Conservation (phyloP, 2,888 invertebrate species). For the Himalopsyche kuldschensis region DNA sequence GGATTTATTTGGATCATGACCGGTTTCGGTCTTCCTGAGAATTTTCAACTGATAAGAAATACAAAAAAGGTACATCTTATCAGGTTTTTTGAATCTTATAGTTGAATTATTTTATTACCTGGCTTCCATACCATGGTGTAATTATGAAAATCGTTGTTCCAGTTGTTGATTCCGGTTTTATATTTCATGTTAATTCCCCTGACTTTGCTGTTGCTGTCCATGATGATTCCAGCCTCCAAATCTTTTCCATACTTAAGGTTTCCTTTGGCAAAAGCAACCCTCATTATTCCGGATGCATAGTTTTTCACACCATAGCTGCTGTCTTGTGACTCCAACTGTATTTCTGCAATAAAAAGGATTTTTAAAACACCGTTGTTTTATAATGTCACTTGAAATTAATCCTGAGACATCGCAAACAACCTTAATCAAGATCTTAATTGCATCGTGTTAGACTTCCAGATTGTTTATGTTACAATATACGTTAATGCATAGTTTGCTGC, state of each 20-base stretch:
- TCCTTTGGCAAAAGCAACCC: slow-evolving; percentile 70
- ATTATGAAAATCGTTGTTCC: slow-evolving; percentile 65
- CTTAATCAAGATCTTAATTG: too few relatives aligned
- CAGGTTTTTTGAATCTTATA: too few relatives aligned
- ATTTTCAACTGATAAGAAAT: too few relatives aligned
- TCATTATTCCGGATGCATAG: slow-evolving; percentile 69
- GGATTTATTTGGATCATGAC: too few relatives aligned
- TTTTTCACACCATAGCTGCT: slow-evolving; percentile 61
- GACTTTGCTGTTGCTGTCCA: slow-evolving; percentile 49
- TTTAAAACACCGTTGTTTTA: neutral
- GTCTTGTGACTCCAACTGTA: slow-evolving; percentile 66
- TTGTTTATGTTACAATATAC: too few relatives aligned
- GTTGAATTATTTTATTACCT: slow-evolving; percentile 46
- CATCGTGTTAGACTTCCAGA: too few relatives aligned
- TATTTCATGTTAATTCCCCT: slow-evolving; percentile 45
- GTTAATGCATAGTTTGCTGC: too few relatives aligned
- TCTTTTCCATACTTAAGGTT: slow-evolving; percentile 55
- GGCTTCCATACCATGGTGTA: slow-evolving; percentile 69
- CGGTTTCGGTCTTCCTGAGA: too few relatives aligned
- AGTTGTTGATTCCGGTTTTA: slow-evolving; percentile 42
- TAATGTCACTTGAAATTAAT: too few relatives aligned
- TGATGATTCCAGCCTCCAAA: slow-evolving; percentile 58
- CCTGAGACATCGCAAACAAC: too few relatives aligned
- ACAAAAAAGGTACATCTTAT: too few relatives aligned
- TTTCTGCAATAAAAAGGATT: slow-evolving; percentile 52